These are phyloP conservation scores for Rhegmatorhina hoffmannsi DNA, from an alignment of 2,113 vertebrate genomes.

Conservation along the genomic window DNA sequence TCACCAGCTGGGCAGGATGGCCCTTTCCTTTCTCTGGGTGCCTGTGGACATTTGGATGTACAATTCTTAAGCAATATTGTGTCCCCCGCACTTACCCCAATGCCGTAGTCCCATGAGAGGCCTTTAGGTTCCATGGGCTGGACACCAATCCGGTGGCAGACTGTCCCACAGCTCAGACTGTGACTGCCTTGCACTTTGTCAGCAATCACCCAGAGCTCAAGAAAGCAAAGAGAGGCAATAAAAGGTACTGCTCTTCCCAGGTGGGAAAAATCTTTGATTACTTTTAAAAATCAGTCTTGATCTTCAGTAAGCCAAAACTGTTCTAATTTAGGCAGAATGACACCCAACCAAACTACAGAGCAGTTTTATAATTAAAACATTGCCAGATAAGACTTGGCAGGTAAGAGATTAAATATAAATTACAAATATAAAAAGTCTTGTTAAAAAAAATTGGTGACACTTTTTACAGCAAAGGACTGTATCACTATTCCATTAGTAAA, in stretches of 20 bases:
- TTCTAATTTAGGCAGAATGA: neutral
- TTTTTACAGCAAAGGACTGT: neutral
- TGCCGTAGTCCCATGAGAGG: conserved; percentile 94
- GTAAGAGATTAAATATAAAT: neutral
- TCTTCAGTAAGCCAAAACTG: neutral
- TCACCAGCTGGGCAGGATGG: neutral
- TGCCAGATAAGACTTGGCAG: neutral
- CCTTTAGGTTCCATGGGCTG: conserved; percentile 87
- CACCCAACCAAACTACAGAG: neutral
- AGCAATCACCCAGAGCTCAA: conserved; percentile 96
- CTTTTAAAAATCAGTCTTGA: neutral
- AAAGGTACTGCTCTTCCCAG: neutral
- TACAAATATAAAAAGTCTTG: neutral
- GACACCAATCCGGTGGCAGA: conserved; percentile 88
- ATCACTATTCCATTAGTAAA: neutral
- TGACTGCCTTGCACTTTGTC: conserved; percentile 96
- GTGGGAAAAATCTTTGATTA: neutral
- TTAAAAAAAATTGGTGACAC: neutral
- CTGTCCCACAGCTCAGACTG: conserved; percentile 91
- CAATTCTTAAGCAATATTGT: rapidly evolving
- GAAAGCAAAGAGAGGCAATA: neutral
- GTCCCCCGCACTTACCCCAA: conserved; percentile 84
- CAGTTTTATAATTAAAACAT: neutral
- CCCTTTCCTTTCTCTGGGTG: neutral
- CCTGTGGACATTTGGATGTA: rapidly evolving